Base-by-base conservation (phyloP, 1,140 invertebrate genomes). In the Anagrus nilaparvatae region DNA sequence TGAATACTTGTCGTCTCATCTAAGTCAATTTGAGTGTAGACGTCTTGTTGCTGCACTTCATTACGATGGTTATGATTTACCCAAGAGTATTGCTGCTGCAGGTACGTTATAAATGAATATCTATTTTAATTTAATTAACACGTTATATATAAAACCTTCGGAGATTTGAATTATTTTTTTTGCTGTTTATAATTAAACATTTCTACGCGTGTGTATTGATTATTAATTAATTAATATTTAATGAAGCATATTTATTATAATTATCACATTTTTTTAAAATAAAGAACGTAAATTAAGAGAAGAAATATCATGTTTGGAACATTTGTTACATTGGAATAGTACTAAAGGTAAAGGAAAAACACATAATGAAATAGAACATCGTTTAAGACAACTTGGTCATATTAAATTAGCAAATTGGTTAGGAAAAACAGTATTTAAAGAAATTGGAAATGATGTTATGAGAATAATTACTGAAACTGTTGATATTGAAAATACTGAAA, bases 391-490 rank as follows among this genome's bases (percentile, higher is more conserved):
- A 61, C 57, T 80, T 32, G 67, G 66, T 45, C 71, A 66, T 49
- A 46, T 48, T 5, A 66, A 76, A 45, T 48, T 80, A 42, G 75
- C 76, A 1, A 65, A 77, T 53, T 78, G 75, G 75, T 48, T 80
- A 2, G 71, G 74, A 7, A 69, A 58, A 42, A 70, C 67, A 4
- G 67, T 72, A 3, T 79, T 78, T 57, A 56, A 68, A 40, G 60
- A 76, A 47, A 53, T 78, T 28, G 68, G 70, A 10, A 62, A 64
- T 44, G 72, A 78, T 52, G 55, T 79, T 28, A 60, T 73, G 52
- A 63, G 65, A 41, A n/a, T n/a, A n/a, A n/a, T n/a, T n/a, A n/a
- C n/a, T n/a, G n/a, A n/a, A n/a, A n/a, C n/a, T n/a, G n/a, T n/a
- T n/a, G n/a, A n/a, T n/a, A n/a, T n/a, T n/a, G n/a, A n/a, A n/a